Base-by-base conservation (phyloP, 2,888 invertebrate genomes). In the Hirudinaria manillensis region DNA sequence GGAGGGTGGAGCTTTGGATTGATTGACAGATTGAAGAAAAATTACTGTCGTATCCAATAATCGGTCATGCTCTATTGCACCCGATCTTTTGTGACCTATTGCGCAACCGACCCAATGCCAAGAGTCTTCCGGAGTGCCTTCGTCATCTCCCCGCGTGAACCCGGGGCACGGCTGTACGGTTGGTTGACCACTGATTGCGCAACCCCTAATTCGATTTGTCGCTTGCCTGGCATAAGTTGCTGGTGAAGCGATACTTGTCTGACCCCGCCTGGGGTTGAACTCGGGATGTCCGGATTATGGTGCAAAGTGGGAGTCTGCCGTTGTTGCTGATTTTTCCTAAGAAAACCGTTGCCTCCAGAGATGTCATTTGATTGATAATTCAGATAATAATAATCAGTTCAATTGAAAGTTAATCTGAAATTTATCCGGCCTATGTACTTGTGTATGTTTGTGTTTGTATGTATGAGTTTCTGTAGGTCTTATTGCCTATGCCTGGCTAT, bases 131-230 rank as follows among this genome's bases (percentile, higher is more conserved):
- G 61, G 13, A 16, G 61, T n/a, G n/a, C n/a, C n/a, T n/a, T n/a
- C 53, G 13, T n/a, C 61, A 61, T 29, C 61, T 21, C 4, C 3
- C 7, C 61, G 10, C 29, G 24, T 61, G 24, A 16, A 61, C 24
- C 29, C 61, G 61, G 61, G 61, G 61, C 61, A 61, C 61, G 29
- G 61, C 61, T 61, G 24, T 61, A 24, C 24, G 61, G 61, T 29
- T 19, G 4, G 61, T 61, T 29, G 29, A 29, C 61, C 29, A 10
- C 61, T 53, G 24, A 24, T 61, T 61, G 61, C 61, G 19, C 61
- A 61, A 61, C 13, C 61, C 29, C 24, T 61, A 61, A 61, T 61
- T 61, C n/a, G 61, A 61, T 61, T 61, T 61, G n/a, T 24, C 61
- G 29, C 61, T 6, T 61, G 61, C 29, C 29, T 61, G 24, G 29